Evolutionary conservation across 2,113 vertebrate genomes (phyloP).

Genomic region (Oxygymnocypris stewartii): DNA sequence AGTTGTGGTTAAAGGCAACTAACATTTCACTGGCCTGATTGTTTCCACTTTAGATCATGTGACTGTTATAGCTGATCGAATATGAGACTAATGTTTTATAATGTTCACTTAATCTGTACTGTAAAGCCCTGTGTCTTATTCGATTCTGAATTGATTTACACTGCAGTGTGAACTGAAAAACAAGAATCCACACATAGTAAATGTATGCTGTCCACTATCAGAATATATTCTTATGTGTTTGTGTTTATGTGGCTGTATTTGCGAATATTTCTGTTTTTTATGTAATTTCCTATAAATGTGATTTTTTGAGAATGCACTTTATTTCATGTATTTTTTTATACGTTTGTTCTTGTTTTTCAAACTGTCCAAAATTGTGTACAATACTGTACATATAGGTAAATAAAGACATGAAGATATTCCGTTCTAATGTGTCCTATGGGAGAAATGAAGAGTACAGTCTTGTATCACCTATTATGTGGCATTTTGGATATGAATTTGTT

Average conservation of each 20-base stretch:
- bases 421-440: slow-evolving; percentile 52
- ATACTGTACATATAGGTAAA: slow-evolving; percentile 54
- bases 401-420: slow-evolving; percentile 57
- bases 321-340: slow-evolving; percentile 63
- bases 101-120: slow-evolving; percentile 5
- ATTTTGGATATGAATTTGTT: slow-evolving; percentile 56
- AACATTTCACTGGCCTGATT: slow-evolving; percentile 39
- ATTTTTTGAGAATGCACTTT: slow-evolving; percentile 76
- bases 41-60: slow-evolving; percentile 35
- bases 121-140: slow-evolving; percentile 31
- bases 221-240: slow-evolving; percentile 26
- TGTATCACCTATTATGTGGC: slow-evolving; percentile 34
- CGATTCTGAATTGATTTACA: slow-evolving; percentile 22
- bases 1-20: background rate
- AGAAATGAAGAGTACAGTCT: slow-evolving; percentile 41
- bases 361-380: slow-evolving; percentile 44
- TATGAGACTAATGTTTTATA: slow-evolving; percentile 25
- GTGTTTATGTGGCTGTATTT: slow-evolving; percentile 50
- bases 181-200: slow-evolving; percentile 34
- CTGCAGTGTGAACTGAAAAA: slow-evolving; percentile 45
- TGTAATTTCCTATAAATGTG: slow-evolving; percentile 46
- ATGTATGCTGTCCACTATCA: slow-evolving; percentile 31
- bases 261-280: slow-evolving; percentile 40
- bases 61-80: slow-evolving; percentile 48
- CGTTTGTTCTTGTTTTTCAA: slow-evolving; percentile 59